phyloP scores from a whole-genome alignment of 2,113 vertebrate genomes.

The Trematocara variabile region DNA sequence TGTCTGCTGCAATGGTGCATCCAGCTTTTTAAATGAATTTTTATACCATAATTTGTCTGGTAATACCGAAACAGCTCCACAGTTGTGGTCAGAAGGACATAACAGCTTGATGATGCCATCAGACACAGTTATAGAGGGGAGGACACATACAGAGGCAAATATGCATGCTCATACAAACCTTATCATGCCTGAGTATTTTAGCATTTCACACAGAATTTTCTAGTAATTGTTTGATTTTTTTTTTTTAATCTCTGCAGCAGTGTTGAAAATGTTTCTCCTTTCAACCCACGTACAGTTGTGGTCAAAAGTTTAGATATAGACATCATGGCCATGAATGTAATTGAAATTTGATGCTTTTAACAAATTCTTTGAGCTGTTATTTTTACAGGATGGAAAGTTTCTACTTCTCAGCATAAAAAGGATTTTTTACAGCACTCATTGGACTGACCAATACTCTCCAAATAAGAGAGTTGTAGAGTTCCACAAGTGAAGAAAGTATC shows the following conservation, averaged over 20 bases:
- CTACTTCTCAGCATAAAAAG: background rate
- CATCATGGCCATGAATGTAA: background rate
- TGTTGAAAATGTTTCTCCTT: background rate
- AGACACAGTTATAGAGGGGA: background rate
- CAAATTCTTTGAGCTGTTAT: background rate
- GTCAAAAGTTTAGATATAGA: background rate
- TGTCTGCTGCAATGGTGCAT: background rate
- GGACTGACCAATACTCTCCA: background rate
- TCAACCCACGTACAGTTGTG: background rate
- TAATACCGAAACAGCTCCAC: background rate
- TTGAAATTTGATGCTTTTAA: background rate
- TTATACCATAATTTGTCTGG: conserved; percentile 8
- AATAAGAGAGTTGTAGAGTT: background rate
- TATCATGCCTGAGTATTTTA: background rate
- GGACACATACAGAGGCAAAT: background rate
- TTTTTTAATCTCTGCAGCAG: background rate
- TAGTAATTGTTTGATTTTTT: background rate
- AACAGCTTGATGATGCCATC: background rate
- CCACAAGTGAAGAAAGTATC: background rate
- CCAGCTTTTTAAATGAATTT: conserved; percentile 6
- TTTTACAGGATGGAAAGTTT: background rate
- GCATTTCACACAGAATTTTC: background rate
- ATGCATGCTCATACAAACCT: background rate
- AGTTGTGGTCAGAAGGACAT: background rate
- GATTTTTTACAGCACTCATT: background rate